Evolutionary conservation across 1,140 invertebrate species (phyloP).

Genomic region (Berghia stephanieae): DNA sequence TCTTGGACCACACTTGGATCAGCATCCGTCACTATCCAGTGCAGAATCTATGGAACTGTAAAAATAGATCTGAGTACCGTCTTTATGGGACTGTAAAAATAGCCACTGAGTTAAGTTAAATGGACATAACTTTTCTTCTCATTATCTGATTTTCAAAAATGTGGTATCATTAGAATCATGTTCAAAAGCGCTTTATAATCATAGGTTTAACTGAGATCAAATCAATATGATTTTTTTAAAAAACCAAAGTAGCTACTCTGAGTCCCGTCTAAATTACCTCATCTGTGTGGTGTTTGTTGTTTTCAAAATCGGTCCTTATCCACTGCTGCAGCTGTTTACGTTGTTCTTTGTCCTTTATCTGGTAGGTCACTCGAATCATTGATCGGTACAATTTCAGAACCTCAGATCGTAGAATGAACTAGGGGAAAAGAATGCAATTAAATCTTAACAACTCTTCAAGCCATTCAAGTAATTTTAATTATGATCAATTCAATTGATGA

Average conservation of each 20-base stretch:
- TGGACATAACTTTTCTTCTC: no score
- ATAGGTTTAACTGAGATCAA: not conserved
- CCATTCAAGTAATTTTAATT: no score
- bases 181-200: not conserved
- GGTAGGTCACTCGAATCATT: slow-evolving; percentile 75
- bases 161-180: no score
- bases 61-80: no score
- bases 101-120: no score
- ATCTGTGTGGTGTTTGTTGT: slow-evolving; percentile 49
- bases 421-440: slow-evolving; percentile 14
- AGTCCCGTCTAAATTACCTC: slow-evolving; percentile 35
- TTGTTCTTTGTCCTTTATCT: slow-evolving; percentile 74
- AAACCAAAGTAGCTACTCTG: no score
- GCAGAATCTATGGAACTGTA: no score
- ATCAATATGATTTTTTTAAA: not conserved
- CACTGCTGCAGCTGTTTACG: slow-evolving; percentile 75
- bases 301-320: slow-evolving; percentile 77
- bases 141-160: not conserved
- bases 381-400: slow-evolving; percentile 80
- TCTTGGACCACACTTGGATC: no score
- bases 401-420: slow-evolving; percentile 81
- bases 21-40: no score
- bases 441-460: no score
- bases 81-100: no score
- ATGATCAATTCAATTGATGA: no score